Base-by-base conservation (phyloP, 1,140 invertebrate genomes). In the Camponotus floridanus region DNA sequence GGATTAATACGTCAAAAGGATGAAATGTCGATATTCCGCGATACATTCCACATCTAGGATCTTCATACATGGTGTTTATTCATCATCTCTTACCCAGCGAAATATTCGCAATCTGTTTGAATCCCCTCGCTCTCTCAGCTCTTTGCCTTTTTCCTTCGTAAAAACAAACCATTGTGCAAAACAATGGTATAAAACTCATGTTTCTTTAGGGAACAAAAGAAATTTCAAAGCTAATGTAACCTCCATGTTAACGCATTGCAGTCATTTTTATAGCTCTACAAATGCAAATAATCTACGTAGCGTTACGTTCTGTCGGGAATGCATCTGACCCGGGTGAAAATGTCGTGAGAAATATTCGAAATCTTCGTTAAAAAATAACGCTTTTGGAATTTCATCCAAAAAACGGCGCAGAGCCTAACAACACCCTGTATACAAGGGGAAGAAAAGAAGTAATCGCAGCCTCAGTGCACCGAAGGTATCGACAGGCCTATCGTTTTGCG, bases 401-500 rank as follows among this genome's bases (percentile, higher is more conserved):
- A 36, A 26, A 39, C 18, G 8, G 8, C 6, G 3, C 36, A 13
- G 21, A 18, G 11, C n/a, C n/a, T 11, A n/a, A 39, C 26, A 57
- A 42, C 8, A 36, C 3, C 48, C 33, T 18, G 1, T 18, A 33
- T n/a, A 9, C 3, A 59, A 9, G 9, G 45, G 61, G 42, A 71
- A 59, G 51, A 33, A 13, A 42, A 26, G 31, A 59, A 45, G 11
- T 6, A 45, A 61, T 71, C 31, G 36, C 67, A 51, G 18, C 36
- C 2, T 18, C 11, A 48, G 45, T 1, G 65, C 57, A 45, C 11
- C 36, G n/a, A 51, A 39, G 42, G 13, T 51, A 84, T 85, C 45
- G 73, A 76, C 61, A 73, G 33, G 45, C 61, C 42, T 85, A 85
- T 76, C 45, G 55, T 87, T 85, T 79, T 51, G 61, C 84, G 55